Base-by-base conservation (phyloP, 2,797 vertebrate species). In the Lepus townsendii region DNA sequence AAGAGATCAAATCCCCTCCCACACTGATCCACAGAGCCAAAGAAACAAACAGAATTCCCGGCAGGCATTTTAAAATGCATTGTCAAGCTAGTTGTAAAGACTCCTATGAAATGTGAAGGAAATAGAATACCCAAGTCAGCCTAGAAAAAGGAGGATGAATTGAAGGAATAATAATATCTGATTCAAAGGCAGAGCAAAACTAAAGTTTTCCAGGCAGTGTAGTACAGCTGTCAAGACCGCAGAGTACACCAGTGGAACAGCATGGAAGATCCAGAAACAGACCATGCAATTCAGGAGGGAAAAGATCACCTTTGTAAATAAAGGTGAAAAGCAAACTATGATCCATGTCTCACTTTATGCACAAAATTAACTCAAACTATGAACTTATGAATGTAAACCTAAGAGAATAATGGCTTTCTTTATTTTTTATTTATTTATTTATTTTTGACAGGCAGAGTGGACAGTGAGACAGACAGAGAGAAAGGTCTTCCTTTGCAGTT, bases 61-160 rank as follows among this genome's bases (percentile, higher is more conserved):
- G 12, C 12, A 32, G 32, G 26, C 2, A 71, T 54, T 82, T 82
- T 47, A 22, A 42, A 38, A 52, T 42, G 90, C 38, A 68, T 32
- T 32, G 2, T 47, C 2, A 30, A 93, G 30, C 8, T 86, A 57
- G 80, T 47, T 82, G 62, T 76, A 60, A 76, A 85, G 42, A 60
- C 60, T 80, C 50, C 80, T 35, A 57, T 50, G n/a, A 77, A 94
- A 84, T 88, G 32, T n/a, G 88, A 78, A 83, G n/a, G 26, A 78
- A 54, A 24, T 88, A 80, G 19, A 68, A 54, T 35, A 83, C 16
- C n/a, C 78, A 84, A 80, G 75, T 83, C 6, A 60, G 68, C 30
- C 71, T 91, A 69, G 11, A 42, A 32, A 22, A 24, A 78, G 22
- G 60, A 78, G 54, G 32, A 83, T 22, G 62, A 93, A 42, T 12